Percentiles rank a stretch among this genome's conserved stretches.
Evolutionary conservation across 2,888 invertebrate genomes (phyloP).

Genomic region (Conus canariensis): DNA sequence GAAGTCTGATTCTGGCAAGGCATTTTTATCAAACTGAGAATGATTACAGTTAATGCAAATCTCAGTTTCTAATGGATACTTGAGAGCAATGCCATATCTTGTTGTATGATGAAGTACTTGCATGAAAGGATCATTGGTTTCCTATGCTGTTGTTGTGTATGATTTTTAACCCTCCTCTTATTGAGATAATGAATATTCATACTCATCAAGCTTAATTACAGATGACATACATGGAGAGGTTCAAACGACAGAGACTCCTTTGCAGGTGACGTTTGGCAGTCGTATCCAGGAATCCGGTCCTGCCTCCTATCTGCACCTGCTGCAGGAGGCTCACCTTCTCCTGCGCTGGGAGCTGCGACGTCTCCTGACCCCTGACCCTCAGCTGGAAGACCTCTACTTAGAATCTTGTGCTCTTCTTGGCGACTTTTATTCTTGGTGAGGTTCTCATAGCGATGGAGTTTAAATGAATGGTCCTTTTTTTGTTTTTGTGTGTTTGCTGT

Average conservation of each 20-base stretch:
- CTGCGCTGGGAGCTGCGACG: conserved; percentile 71
- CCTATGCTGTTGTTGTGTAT: too few relatives aligned
- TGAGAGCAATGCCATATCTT: too few relatives aligned
- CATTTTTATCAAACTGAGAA: too few relatives aligned
- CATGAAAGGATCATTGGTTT: too few relatives aligned
- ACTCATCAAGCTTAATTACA: too few relatives aligned
- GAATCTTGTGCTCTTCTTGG: conserved; percentile 68
- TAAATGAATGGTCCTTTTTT: background rate
- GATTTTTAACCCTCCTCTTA: too few relatives aligned
- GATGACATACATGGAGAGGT: too few relatives aligned
- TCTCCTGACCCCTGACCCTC: conserved; percentile 23
- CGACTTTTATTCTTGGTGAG: conserved; percentile 69
- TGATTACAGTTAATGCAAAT: too few relatives aligned
- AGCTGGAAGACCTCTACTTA: conserved; percentile 55
- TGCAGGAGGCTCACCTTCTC: conserved; percentile 87
- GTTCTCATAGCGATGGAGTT: background rate
- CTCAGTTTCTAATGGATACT: too few relatives aligned
- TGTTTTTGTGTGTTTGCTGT: background rate
- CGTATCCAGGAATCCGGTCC: conserved; percentile 81
- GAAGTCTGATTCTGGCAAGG: too few relatives aligned
- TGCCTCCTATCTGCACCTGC: conserved; percentile 85
- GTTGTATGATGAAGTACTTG: too few relatives aligned
- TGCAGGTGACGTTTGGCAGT: conserved; percentile 64
- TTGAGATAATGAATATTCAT: too few relatives aligned
- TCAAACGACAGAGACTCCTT: background rate